Evolutionary conservation across 2,888 invertebrate species (phyloP).

Genomic region (Acleris literana): DNA sequence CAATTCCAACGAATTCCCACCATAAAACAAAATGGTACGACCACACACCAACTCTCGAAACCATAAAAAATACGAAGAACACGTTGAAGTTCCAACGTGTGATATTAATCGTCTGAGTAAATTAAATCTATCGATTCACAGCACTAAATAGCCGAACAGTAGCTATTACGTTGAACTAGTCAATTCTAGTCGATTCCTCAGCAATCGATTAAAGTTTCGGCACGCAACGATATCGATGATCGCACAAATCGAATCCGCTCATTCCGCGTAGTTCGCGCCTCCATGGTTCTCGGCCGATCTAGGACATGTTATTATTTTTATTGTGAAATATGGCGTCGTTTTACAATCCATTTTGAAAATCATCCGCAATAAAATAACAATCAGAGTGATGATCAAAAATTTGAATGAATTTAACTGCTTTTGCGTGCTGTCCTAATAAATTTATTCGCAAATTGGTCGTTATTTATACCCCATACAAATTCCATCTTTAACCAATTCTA

Average conservation of each 20-base stretch:
- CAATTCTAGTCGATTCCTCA: slow-evolving; percentile 27
- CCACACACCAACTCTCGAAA: slow-evolving; percentile 22
- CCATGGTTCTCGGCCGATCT: slow-evolving; percentile 18
- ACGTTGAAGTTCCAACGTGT: slow-evolving; percentile 18
- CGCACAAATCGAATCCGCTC: slow-evolving; percentile 21
- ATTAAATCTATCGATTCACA: slow-evolving; percentile 33
- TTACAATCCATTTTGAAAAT: slow-evolving; percentile 19
- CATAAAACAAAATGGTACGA: slow-evolving; percentile 28
- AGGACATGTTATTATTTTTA: slow-evolving; percentile 32
- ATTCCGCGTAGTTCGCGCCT: slow-evolving; percentile 19
- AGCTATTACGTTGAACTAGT: slow-evolving; percentile 27
- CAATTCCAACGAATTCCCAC: slow-evolving; percentile 27
- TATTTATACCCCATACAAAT: too few relatives aligned
- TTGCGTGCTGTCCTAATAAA: slow-evolving; percentile 16
- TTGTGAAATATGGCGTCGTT: slow-evolving; percentile 32
- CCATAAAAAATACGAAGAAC: slow-evolving; percentile 20
- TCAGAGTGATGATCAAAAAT: slow-evolving; percentile 1
- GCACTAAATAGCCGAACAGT: slow-evolving; percentile 31
- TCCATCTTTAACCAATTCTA: too few relatives aligned
- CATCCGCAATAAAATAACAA: slow-evolving; percentile 25
- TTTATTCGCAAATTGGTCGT: background rate
- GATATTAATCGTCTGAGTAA: slow-evolving; percentile 30
- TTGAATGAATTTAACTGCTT: slow-evolving; percentile 17
- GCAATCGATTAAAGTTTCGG: slow-evolving; percentile 50
- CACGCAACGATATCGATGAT: slow-evolving; percentile 42